A percentile compares a stretch with the other conserved stretches of the same genome.
These are phyloP conservation scores for Manis javanica DNA, from an alignment of 2,797 vertebrate species.

Conservation along the genomic window DNA sequence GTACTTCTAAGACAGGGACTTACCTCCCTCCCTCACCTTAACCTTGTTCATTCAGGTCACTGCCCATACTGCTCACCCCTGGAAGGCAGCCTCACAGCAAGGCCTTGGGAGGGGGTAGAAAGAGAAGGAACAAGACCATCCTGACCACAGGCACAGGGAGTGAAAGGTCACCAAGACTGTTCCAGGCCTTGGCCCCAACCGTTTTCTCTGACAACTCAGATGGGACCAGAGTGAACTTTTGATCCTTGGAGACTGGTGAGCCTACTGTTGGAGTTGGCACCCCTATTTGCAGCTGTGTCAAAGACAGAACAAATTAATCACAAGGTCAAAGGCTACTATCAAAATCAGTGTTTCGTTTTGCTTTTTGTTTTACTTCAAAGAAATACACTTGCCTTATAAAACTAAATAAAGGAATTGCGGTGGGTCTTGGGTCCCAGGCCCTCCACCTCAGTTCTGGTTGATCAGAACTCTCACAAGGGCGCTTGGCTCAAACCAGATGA, in stretches of 20 bases:
- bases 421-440: accelerated
- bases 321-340: not conserved
- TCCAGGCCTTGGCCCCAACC: not conserved
- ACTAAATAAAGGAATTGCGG: not conserved
- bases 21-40: too few relatives aligned
- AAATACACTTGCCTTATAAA: not conserved
- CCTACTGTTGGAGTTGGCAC: not conserved
- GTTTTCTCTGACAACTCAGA: not conserved
- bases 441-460: accelerated
- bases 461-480: not conserved
- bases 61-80: not conserved
- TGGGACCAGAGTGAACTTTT: not conserved
- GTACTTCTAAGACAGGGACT: not conserved
- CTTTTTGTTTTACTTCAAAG: not conserved
- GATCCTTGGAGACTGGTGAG: not conserved
- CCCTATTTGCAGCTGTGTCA: not conserved
- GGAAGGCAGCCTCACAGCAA: not conserved
- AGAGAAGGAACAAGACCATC: not conserved
- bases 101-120: not conserved
- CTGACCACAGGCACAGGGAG: not conserved
- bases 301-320: not conserved
- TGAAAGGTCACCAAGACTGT: not conserved
- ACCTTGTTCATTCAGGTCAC: not conserved
- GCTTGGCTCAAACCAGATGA: not conserved
- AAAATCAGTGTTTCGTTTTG: not conserved